Evolutionary conservation across 64 coral and sea anemone genomes (phyloP).

Genomic region (Catalaphyllia jardinei): DNA sequence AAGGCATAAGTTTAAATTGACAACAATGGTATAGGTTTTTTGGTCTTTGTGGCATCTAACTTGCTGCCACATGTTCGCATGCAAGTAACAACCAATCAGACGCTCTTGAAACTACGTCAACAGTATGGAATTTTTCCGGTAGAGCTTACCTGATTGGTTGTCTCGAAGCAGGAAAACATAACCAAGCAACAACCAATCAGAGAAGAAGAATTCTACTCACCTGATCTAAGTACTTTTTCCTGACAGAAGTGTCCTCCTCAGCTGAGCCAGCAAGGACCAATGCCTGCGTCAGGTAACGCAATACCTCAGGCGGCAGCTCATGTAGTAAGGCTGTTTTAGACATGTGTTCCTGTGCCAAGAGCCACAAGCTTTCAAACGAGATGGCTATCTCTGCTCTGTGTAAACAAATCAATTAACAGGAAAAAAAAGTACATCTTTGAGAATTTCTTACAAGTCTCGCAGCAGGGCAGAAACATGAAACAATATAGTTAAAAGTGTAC

Average conservation of each 20-base stretch:
- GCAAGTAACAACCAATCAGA: too few species aligned
- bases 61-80: too few species aligned
- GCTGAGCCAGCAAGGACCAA: conserved; percentile 81
- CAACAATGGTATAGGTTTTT: too few species aligned
- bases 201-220: conserved; percentile 23
- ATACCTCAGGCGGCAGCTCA: conserved; percentile 76
- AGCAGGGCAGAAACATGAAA: neutral
- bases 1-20: too few species aligned
- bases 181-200: neutral
- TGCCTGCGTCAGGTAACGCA: conserved; percentile 74
- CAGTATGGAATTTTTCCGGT: too few species aligned
- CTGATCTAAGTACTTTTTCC: conserved; percentile 91
- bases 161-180: too few species aligned
- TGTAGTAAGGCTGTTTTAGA: conserved; percentile 65
- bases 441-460: too few species aligned
- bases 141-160: too few species aligned
- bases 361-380: conserved; percentile 75
- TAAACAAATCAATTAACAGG: neutral
- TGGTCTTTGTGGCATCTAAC: too few species aligned
- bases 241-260: conserved; percentile 39
- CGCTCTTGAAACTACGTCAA: too few species aligned
- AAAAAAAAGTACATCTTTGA: neutral
- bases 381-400: conserved; percentile 82
- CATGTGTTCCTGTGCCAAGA: conserved; percentile 76
- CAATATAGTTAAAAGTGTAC: conserved; percentile 38